Conservation (phyloP, 64 coral and sea anemone genomes). For the Montipora capricornis region DNA sequence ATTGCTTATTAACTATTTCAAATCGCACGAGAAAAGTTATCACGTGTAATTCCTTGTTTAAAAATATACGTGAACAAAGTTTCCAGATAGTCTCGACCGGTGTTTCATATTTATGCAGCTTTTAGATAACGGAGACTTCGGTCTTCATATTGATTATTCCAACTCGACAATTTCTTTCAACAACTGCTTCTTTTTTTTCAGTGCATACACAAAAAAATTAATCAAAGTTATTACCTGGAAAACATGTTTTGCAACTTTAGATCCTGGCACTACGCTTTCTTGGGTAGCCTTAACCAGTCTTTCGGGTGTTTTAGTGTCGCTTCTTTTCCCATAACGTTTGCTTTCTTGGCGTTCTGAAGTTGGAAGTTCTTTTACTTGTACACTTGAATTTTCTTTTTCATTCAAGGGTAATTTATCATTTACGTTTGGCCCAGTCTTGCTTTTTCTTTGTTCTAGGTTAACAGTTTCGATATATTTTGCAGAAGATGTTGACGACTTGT, state of each 20-base stretch:
- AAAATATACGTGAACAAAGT: too few relatives aligned
- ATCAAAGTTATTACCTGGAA: conserved; percentile 29
- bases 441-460: neutral
- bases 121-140: too few relatives aligned
- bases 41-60: too few relatives aligned
- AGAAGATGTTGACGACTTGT: neutral
- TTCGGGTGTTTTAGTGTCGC: neutral
- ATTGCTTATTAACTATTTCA: too few relatives aligned
- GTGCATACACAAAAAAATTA: neutral
- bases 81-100: too few relatives aligned
- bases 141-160: too few relatives aligned
- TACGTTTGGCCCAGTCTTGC: neutral
- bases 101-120: too few relatives aligned
- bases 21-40: too few relatives aligned
- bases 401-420: neutral
- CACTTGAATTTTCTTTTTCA: neutral
- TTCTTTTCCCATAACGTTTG: neutral
- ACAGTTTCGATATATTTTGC: neutral
- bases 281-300: neutral
- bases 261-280: neutral
- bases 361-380: neutral
- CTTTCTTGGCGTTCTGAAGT: neutral
- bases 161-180: neutral
- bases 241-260: conserved; percentile 41
- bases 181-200: too few relatives aligned